Conservation (phyloP, 2,888 invertebrate genomes). For the Tenthredo scrophulariae region DNA sequence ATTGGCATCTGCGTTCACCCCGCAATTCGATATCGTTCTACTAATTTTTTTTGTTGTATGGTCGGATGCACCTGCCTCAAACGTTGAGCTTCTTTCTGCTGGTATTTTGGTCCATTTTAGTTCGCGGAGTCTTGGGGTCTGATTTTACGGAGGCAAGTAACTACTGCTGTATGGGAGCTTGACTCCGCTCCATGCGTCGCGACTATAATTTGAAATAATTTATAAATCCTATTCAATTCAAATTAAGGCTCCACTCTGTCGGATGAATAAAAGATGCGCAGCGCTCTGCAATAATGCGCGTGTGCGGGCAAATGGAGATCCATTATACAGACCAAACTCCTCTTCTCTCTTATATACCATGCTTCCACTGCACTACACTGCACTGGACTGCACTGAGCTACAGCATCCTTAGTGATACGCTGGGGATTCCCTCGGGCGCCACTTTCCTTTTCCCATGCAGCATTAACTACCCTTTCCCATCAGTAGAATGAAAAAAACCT, state of each 20-base stretch:
- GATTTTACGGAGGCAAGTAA: slow-evolving; percentile 29
- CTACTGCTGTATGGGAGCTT: slow-evolving; percentile 27
- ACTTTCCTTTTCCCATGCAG: neutral
- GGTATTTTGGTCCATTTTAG: neutral
- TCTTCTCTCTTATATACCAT: neutral
- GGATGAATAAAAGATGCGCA: slow-evolving; percentile 78
- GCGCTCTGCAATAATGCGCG: slow-evolving; percentile 68
- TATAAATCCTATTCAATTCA: slow-evolving; percentile 79
- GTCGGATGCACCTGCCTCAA: neutral
- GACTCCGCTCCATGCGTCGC: slow-evolving; percentile 72
- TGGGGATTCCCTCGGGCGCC: slow-evolving; percentile 20
- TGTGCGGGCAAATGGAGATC: slow-evolving; percentile 69
- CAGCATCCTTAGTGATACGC: neutral
- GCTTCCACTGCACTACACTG: neutral
- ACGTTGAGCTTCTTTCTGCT: neutral
- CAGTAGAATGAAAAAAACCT: too few species aligned
- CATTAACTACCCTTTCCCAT: too few species aligned
- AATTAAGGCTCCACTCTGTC: slow-evolving; percentile 79
- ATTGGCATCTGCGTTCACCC: neutral
- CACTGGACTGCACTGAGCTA: slow-evolving; percentile 30
- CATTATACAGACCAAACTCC: slow-evolving; percentile 48
- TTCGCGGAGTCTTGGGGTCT: neutral
- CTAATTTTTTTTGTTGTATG: neutral
- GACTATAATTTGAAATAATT: slow-evolving; percentile 78
- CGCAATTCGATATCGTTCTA: neutral